Evolutionary conservation across 2,113 vertebrate genomes (phyloP), one percentile per base, ranked within the genome.

Genomic region (Thermophis baileyi): DNA sequence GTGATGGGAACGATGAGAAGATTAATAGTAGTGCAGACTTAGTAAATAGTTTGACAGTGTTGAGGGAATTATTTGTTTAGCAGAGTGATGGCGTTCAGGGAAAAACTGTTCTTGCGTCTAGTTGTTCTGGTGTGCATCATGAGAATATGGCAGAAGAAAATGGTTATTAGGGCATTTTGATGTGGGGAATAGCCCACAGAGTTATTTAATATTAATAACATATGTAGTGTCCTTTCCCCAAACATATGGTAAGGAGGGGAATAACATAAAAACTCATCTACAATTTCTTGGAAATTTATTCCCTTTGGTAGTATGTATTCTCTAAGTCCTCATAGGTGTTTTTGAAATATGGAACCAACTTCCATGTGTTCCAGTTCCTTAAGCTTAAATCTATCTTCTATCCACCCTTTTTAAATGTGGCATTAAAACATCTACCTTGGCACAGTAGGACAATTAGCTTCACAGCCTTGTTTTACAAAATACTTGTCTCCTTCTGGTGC

Each of bases 201-300:
- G 30, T 69, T 93, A 94, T 94, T 94, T 94, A 94, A 96, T 95
- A 94, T 90, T 96, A 94, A 55, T 94, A 89, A 93, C 54, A 60
- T 2, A 7, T 88, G 35, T 87, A 92, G 94, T 53, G 55, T 93
- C 11, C 57, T 51, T 69, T 27, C 50, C 51, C 25, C 50, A 40
- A 95, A 91, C 57, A 91, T 88, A 18, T 47, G 27, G 4, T n/a
- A 47, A 40, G 40, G 50, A 18, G 22, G 18, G 11, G 5, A 91
- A 89, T 3, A 49, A 6, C 24, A 0, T 49, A 10, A 95, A 63
- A 0, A 74, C 94, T 90, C 93, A 94, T 95, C 3, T 27, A 87
- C 91, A 93, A 92, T 47, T 12, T 49, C 11, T 69, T 93, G 89
- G 89, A 93, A 96, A 96, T 95, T 87, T 93, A 89, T 95, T 50